phyloP scores from a whole-genome alignment of 1,140 invertebrate genomes.

The Ectropis grisescens region DNA sequence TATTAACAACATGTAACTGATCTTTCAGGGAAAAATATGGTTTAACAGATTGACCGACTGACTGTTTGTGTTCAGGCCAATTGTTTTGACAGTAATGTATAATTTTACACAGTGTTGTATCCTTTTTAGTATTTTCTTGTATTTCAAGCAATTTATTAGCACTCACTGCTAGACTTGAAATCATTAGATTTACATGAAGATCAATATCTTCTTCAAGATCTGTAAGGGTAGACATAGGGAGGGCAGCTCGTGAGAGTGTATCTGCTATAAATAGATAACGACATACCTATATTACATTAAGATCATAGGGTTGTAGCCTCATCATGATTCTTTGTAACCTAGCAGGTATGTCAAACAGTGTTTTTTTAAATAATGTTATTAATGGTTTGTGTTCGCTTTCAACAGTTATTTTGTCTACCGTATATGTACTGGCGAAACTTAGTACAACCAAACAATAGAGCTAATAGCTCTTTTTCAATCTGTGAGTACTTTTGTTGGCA shows the following conservation, averaged over 20 bases:
- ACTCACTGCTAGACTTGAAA: conserved; percentile 5
- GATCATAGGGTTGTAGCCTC: conserved; percentile 13
- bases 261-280: conserved; percentile 13
- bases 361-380: conserved; percentile 17
- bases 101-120: no score
- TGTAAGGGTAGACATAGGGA: not conserved
- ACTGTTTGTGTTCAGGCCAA: conserved; percentile 10
- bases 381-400: conserved; percentile 14
- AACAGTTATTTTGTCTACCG: conserved; percentile 36
- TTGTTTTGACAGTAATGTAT: no score
- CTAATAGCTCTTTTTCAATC: conserved; percentile 19
- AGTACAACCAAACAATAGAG: conserved; percentile 13
- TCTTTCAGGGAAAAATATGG: conserved; percentile 4
- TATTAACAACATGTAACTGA: conserved; percentile 11
- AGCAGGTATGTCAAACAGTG: conserved; percentile 12
- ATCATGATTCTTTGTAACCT: conserved; percentile 19
- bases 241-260: conserved; percentile 13
- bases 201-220: not conserved
- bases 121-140: conserved; percentile 8
- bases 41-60: not conserved
- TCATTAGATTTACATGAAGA: conserved; percentile 15
- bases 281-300: conserved; percentile 14
- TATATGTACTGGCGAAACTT: conserved; percentile 22
- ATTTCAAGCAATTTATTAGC: conserved; percentile 8
- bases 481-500: conserved; percentile 12